Percentiles rank a stretch among this genome's conserved stretches.
Evolutionary conservation across 2,888 invertebrate genomes (phyloP).

Genomic region (Epinotia nisella): DNA sequence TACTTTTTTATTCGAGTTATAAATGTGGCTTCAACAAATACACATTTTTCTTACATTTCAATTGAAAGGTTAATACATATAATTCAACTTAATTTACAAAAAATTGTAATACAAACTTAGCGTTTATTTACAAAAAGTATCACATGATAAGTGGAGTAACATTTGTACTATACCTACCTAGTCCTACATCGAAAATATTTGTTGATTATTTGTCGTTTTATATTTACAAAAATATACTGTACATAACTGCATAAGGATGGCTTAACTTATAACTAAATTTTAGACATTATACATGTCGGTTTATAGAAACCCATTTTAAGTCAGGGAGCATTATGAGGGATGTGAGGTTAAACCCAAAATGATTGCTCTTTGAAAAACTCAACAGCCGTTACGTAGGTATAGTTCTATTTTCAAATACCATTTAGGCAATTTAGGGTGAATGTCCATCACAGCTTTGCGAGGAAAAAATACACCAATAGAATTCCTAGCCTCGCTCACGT

Average conservation of each 20-base stretch:
- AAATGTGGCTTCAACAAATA: conserved; percentile 1
- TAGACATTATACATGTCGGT: conserved; percentile 3
- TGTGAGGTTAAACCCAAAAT: too few relatives aligned
- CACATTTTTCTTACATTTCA: background rate
- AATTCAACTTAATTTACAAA: conserved; percentile 16
- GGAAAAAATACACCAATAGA: too few relatives aligned
- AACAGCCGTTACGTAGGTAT: too few relatives aligned
- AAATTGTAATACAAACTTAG: conserved; percentile 22
- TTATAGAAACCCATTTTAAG: background rate
- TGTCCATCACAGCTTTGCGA: too few relatives aligned
- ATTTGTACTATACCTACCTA: conserved; percentile 52
- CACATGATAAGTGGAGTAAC: conserved; percentile 51
- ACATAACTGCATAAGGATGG: conserved; percentile 32
- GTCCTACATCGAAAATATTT: conserved; percentile 43
- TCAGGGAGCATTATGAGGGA: too few relatives aligned
- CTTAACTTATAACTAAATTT: conserved; percentile 18
- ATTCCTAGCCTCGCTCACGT: too few relatives aligned
- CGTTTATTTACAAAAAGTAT: conserved; percentile 47
- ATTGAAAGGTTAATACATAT: background rate
- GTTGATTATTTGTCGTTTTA: conserved; percentile 10
- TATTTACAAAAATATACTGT: conserved; percentile 38
- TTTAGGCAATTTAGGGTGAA: too few relatives aligned
- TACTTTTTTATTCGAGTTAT: background rate
- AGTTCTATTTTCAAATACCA: too few relatives aligned
- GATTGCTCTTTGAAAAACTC: too few relatives aligned